Percentiles rank a stretch among this genome's conserved stretches.
These are phyloP conservation scores for Drepana arcuata DNA, from an alignment of 1,140 invertebrate species.

Conservation along the genomic window DNA sequence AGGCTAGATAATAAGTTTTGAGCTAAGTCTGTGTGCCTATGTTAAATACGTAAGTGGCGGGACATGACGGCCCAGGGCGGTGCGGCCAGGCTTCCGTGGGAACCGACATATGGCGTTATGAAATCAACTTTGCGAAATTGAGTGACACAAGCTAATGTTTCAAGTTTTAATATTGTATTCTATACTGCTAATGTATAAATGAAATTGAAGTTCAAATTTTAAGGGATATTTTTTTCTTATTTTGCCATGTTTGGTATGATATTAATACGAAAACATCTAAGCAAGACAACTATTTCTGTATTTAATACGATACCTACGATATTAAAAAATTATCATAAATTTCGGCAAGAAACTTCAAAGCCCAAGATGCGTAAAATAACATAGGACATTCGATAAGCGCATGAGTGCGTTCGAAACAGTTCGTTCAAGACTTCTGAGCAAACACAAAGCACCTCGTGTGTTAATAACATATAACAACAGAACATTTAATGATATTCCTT, in stretches of 20 bases:
- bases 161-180: too few species aligned
- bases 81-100: slow-evolving; percentile 63
- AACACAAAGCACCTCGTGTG: slow-evolving; percentile 36
- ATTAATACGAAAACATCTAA: too few species aligned
- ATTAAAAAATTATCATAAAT: slow-evolving; percentile 8
- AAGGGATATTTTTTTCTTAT: too few species aligned
- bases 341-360: too few species aligned
- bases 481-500: slow-evolving; percentile 12
- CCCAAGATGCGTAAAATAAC: slow-evolving; percentile 29
- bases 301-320: too few species aligned
- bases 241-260: too few species aligned
- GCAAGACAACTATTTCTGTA: too few species aligned
- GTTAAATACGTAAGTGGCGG: slow-evolving; percentile 67
- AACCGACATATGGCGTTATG: slow-evolving; percentile 61
- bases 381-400: slow-evolving; percentile 22
- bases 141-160: slow-evolving; percentile 63
- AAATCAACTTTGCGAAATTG: slow-evolving; percentile 64
- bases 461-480: slow-evolving; percentile 26
- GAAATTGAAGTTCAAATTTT: too few species aligned
- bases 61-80: slow-evolving; percentile 63
- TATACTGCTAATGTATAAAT: too few species aligned
- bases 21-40: slow-evolving; percentile 59
- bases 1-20: slow-evolving; percentile 63
- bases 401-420: slow-evolving; percentile 27
- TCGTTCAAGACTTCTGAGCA: slow-evolving; percentile 35